Evolutionary conservation across 2,113 vertebrate species (phyloP).

Genomic region (Chaetorhynchus papuensis): DNA sequence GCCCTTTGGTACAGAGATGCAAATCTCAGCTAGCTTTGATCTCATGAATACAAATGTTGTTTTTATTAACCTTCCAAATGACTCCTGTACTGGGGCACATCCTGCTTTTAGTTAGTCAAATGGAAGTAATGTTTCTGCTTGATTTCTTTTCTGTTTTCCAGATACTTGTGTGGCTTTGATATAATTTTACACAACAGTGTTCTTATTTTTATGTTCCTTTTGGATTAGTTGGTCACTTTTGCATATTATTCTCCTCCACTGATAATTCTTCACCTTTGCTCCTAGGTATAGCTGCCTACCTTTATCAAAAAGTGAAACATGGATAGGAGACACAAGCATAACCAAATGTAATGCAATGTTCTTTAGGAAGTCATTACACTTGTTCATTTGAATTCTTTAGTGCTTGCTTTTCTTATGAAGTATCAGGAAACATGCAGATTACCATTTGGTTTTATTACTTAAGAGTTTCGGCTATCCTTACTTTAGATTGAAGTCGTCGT

Average conservation of each 20-base stretch:
- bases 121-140: background rate
- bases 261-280: constrained; percentile 34
- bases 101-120: background rate
- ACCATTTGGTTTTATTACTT: constrained; percentile 55
- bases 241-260: background rate
- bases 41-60: constrained; percentile 36
- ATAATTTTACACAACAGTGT: background rate
- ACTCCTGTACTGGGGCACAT: background rate
- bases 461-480: constrained; percentile 38
- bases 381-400: constrained; percentile 59
- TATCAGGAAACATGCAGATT: constrained; percentile 53
- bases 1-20: constrained; percentile 2
- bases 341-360: constrained; percentile 16
- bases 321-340: constrained; percentile 33
- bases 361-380: constrained; percentile 38
- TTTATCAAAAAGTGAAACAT: background rate
- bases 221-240: constrained; percentile 37
- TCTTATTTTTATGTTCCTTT: background rate
- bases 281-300: background rate
- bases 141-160: constrained; percentile 16
- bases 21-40: constrained; percentile 40
- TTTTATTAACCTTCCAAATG: constrained; percentile 43
- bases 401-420: constrained; percentile 66
- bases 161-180: background rate
- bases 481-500: constrained; percentile 60